These are phyloP conservation scores for Pangasianodon gigas DNA, from an alignment of 2,113 vertebrate species.

Conservation along the genomic window DNA sequence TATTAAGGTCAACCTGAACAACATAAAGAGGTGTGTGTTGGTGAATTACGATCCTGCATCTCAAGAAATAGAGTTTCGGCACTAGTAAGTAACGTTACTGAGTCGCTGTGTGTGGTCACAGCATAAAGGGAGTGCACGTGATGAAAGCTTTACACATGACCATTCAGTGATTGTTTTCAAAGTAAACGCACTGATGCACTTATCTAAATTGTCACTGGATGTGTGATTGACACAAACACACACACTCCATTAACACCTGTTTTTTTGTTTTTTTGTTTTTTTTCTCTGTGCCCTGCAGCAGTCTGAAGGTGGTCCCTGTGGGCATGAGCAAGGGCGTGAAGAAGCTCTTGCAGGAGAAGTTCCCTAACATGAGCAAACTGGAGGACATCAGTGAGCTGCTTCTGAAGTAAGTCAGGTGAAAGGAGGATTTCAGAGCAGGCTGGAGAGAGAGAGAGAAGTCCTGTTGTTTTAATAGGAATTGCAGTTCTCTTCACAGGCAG, in stretches of 20 bases:
- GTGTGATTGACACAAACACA: no score
- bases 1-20: constrained; percentile 84
- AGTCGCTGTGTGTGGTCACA: background rate
- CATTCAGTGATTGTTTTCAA: constrained; percentile 73
- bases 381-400: constrained; percentile 93
- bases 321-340: constrained; percentile 89
- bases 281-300: constrained; percentile 68
- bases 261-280: background rate
- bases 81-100: constrained; percentile 81
- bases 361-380: constrained; percentile 89
- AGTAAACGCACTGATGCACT: constrained; percentile 82
- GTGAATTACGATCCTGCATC: constrained; percentile 77
- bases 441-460: background rate
- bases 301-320: constrained; percentile 90
- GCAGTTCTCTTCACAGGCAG: background rate
- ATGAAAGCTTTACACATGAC: constrained; percentile 72
- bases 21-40: constrained; percentile 86
- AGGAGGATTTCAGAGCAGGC: background rate
- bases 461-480: background rate
- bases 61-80: constrained; percentile 83
- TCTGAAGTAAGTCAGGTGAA: constrained; percentile 76
- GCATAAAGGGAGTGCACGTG: constrained; percentile 56
- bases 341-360: constrained; percentile 90
- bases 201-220: background rate
- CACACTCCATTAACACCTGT: background rate